These are phyloP conservation scores for Fregetta grallaria DNA, from an alignment of 2,113 vertebrate species.

Conservation along the genomic window DNA sequence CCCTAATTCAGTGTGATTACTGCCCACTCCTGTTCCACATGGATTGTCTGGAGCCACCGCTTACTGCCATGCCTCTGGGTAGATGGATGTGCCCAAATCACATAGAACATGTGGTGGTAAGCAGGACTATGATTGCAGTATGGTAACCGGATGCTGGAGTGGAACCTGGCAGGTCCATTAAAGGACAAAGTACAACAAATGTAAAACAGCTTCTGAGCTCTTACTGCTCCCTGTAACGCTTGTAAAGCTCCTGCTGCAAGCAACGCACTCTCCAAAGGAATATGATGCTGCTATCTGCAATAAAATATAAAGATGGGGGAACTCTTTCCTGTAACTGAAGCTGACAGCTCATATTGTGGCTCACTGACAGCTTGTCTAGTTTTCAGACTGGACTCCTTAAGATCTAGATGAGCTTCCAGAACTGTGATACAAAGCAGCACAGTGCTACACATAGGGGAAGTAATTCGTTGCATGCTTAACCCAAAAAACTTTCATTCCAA, in stretches of 20 bases:
- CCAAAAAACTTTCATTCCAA: constrained; percentile 35
- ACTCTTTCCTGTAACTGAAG: constrained; percentile 49
- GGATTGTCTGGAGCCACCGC: constrained; percentile 97
- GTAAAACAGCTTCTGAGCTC: constrained; percentile 36
- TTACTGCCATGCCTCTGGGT: constrained; percentile 94
- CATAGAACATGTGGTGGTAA: constrained; percentile 94
- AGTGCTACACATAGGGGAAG: constrained; percentile 23
- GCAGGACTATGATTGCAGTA: constrained; percentile 42
- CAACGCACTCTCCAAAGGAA: not conserved
- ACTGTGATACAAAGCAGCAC: constrained; percentile 37
- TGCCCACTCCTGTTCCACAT: constrained; percentile 98
- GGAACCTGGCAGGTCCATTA: constrained; percentile 58
- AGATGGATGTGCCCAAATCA: constrained; percentile 99
- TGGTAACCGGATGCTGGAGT: constrained; percentile 47
- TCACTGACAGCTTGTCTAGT: constrained; percentile 28
- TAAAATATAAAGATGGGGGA: constrained; percentile 34
- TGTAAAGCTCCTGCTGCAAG: constrained; percentile 62
- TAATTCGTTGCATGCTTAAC: constrained; percentile 56
- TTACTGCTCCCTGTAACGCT: constrained; percentile 27
- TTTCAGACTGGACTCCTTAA: constrained; percentile 24
- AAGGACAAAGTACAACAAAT: constrained; percentile 55
- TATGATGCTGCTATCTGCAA: constrained; percentile 41
- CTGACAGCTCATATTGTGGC: constrained; percentile 43
- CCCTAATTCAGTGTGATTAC: constrained; percentile 96
- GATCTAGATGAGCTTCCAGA: constrained; percentile 50